Conservation (phyloP, 1,140 invertebrate genomes). For the Scaptomyza pallida region DNA sequence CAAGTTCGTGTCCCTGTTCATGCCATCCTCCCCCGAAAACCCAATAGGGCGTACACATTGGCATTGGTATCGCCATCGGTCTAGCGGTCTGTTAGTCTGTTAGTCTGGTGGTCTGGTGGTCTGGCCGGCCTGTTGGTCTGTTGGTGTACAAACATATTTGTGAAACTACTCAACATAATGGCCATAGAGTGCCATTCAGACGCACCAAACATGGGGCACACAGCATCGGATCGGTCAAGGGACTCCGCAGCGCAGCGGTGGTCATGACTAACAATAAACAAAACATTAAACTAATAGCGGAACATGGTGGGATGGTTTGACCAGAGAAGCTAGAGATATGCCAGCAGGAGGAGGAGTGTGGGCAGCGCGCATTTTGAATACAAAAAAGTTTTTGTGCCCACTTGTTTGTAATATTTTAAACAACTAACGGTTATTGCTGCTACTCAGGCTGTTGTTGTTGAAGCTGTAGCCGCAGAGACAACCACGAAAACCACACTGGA, state of each 20-base stretch:
- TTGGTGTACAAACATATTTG: constrained; percentile 53
- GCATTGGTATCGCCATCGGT: constrained; percentile 22
- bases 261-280: constrained; percentile 72
- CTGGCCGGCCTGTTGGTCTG: constrained; percentile 7
- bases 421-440: constrained; percentile 59
- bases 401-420: constrained; percentile 76
- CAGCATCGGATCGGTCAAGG: background rate
- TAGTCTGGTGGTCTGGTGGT: background rate
- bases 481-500: constrained; percentile 32
- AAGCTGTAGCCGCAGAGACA: constrained; percentile 11
- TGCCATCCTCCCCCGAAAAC: constrained; percentile 56
- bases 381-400: constrained; percentile 29
- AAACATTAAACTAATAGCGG: constrained; percentile 82
- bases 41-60: constrained; percentile 60
- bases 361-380: constrained; percentile 31
- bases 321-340: constrained; percentile 6
- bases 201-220: constrained; percentile 54
- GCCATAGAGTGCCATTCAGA: constrained; percentile 76
- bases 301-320: constrained; percentile 29
- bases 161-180: constrained; percentile 80
- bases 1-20: constrained; percentile 30
- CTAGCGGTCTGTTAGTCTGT: background rate
- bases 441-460: constrained; percentile 2
- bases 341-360: background rate
- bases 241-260: constrained; percentile 35